Evolutionary conservation across 2,113 vertebrate genomes (phyloP).

Genomic region (Sebastes schlegelii): DNA sequence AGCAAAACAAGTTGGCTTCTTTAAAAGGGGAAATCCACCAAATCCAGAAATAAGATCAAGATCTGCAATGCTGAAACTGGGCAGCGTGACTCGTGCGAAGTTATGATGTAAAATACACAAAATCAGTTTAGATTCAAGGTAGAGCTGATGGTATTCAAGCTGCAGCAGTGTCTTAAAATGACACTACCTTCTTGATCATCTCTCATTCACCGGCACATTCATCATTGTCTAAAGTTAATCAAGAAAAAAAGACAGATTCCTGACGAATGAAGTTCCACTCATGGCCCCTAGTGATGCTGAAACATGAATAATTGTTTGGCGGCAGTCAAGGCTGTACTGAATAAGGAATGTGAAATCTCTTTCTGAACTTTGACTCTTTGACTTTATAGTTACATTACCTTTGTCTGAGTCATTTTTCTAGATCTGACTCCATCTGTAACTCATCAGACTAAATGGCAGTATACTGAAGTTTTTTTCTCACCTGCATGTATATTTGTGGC

Average conservation of each 20-base stretch:
- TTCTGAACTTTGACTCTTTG: not conserved
- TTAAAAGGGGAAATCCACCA: not conserved
- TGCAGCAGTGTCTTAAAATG: not conserved
- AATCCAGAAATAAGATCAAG: not conserved
- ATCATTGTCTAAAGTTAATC: slow-evolving; percentile 42
- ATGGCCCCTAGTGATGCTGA: not conserved
- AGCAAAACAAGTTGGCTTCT: not conserved
- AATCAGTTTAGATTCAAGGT: not conserved
- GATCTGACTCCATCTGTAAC: not conserved
- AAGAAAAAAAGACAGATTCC: slow-evolving; percentile 17
- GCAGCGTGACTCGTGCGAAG: not conserved
- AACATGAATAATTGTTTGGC: not conserved
- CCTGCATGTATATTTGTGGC: slow-evolving; percentile 50
- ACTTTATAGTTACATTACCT: not conserved
- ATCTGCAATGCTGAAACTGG: not conserved
- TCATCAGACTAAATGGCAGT: not conserved
- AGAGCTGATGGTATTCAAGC: not conserved
- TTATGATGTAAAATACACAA: not conserved
- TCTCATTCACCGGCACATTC: slow-evolving; percentile 25
- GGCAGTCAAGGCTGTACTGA: not conserved
- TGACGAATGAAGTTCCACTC: slow-evolving; percentile 31
- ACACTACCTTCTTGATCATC: not conserved
- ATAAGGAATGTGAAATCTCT: not conserved
- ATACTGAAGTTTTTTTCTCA: slow-evolving; percentile 18
- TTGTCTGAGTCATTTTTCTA: not conserved